Percentiles rank a stretch among this genome's conserved stretches.
Evolutionary conservation across 2,113 vertebrate species (phyloP).

Genomic region (Ia io): DNA sequence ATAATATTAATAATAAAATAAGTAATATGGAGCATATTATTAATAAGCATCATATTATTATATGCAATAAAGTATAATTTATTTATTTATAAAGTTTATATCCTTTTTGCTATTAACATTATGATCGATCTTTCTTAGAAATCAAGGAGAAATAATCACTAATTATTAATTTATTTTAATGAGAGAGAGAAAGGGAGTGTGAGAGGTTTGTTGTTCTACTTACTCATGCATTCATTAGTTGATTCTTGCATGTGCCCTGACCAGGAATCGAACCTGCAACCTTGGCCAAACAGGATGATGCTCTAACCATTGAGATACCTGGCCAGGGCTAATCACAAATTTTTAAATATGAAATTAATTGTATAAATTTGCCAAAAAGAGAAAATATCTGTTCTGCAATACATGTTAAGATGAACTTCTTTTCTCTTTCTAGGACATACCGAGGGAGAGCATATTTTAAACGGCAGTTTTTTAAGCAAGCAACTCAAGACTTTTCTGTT

Average conservation of each 20-base stretch:
- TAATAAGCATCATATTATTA: not conserved
- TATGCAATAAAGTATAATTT: not conserved
- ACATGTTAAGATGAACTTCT: conserved; percentile 19
- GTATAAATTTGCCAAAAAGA: not conserved
- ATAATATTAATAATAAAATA: not conserved
- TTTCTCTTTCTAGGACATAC: conserved; percentile 76
- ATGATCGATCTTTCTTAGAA: not conserved
- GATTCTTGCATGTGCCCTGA: not conserved
- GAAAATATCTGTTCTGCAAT: not conserved
- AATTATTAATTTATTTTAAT: not conserved
- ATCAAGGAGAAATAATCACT: not conserved
- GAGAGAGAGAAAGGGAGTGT: not conserved
- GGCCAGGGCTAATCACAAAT: not conserved
- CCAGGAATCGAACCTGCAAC: not conserved
- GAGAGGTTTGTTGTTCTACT: not conserved
- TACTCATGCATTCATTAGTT: not conserved
- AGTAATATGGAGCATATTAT: not conserved
- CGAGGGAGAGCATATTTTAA: conserved; percentile 82
- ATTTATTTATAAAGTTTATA: not conserved
- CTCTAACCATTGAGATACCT: not conserved
- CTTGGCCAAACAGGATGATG: not conserved
- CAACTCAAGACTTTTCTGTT: conserved; percentile 80
- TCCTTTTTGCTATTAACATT: not conserved
- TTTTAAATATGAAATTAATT: conserved; percentile 8
- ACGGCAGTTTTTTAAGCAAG: conserved; percentile 73